These are phyloP conservation scores for Dynastes maya DNA, from an alignment of 2,888 invertebrate genomes.

Conservation along the genomic window DNA sequence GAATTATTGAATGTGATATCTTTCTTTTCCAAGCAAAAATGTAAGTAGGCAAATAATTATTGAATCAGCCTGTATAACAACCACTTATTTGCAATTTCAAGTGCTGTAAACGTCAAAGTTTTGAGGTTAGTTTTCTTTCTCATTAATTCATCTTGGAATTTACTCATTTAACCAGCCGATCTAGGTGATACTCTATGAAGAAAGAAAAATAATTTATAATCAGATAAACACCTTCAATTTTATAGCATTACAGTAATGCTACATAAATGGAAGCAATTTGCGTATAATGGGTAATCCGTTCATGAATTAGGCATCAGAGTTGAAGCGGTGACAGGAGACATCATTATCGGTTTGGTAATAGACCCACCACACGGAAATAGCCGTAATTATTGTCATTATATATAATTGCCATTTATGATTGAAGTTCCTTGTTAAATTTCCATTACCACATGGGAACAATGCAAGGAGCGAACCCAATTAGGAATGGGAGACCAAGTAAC, in stretches of 20 bases:
- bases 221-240: not conserved
- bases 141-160: no score
- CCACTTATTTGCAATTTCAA: no score
- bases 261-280: not conserved
- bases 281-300: not conserved
- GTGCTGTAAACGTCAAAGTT: no score
- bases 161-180: no score
- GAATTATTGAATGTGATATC: no score
- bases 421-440: conserved; percentile 27
- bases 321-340: not conserved
- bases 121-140: no score
- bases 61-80: no score
- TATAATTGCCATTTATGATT: conserved; percentile 2
- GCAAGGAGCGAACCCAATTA: conserved; percentile 14
- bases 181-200: no score
- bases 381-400: conserved; percentile 8
- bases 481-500: conserved; percentile 23
- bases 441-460: conserved; percentile 18
- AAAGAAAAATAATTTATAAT: not conserved
- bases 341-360: not conserved
- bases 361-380: not conserved
- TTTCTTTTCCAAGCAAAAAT: no score
- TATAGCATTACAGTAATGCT: not conserved
- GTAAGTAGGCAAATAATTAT: no score
- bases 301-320: not conserved